phyloP scores from a whole-genome alignment of 1,140 invertebrate species.

The Caenorhabditis remanei region DNA sequence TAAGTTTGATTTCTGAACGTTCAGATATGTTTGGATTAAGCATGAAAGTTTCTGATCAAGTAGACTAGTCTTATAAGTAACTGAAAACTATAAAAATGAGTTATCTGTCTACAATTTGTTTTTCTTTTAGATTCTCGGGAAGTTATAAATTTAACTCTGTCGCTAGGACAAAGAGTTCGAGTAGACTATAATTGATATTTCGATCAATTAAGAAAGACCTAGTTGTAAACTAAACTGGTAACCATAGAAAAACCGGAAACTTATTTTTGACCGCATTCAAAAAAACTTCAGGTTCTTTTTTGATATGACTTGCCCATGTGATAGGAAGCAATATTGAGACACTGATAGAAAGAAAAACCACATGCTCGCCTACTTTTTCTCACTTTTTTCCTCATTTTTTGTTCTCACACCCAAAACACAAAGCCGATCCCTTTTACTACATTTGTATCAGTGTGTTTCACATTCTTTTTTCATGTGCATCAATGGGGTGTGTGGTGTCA shows the following conservation, averaged over 20 bases:
- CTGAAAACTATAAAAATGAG: background rate
- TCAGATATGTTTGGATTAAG: too few relatives aligned
- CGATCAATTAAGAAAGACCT: too few relatives aligned
- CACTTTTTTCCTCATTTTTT: background rate
- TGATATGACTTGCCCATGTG: slow-evolving; percentile 3
- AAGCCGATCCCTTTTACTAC: slow-evolving; percentile 2
- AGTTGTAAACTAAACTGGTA: too few relatives aligned
- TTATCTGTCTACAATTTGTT: background rate
- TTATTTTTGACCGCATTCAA: background rate
- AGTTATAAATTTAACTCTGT: background rate
- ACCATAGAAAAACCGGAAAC: background rate
- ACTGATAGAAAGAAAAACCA: slow-evolving; percentile 10
- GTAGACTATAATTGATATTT: too few relatives aligned
- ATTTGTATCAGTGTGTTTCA: background rate
- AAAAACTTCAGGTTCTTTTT: background rate
- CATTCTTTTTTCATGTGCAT: background rate
- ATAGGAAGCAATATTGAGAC: slow-evolving; percentile 27
- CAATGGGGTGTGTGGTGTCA: slow-evolving; percentile 3
- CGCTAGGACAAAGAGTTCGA: too few relatives aligned
- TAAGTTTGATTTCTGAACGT: too few relatives aligned
- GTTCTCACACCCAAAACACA: slow-evolving; percentile 37
- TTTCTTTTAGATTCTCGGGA: background rate
- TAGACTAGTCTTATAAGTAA: background rate
- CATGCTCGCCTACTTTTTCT: slow-evolving; percentile 15
- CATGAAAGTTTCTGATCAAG: background rate